Percentiles rank a stretch among this genome's conserved stretches.
Evolutionary conservation across 2,888 invertebrate species (phyloP).

Genomic region (Xestia rhomboidea): DNA sequence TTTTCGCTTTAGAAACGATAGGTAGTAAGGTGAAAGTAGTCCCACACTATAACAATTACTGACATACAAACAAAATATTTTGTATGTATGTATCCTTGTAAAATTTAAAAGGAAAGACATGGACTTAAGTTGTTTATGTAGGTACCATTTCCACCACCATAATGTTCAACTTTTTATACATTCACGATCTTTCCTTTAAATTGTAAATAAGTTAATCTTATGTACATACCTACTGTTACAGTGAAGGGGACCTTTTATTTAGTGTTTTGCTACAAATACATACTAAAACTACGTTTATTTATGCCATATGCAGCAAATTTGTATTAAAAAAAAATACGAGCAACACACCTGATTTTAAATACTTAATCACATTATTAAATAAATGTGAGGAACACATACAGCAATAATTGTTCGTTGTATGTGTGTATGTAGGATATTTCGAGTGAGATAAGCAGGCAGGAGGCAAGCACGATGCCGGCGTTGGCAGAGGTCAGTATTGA

Average conservation of each 20-base stretch:
- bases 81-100: neutral
- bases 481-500: slow-evolving; percentile 93
- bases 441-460: slow-evolving; percentile 85
- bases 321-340: neutral
- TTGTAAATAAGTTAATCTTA: slow-evolving; percentile 4
- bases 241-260: neutral
- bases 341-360: slow-evolving; percentile 25
- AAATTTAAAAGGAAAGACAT: slow-evolving; percentile 12
- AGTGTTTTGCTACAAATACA: neutral
- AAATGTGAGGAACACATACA: slow-evolving; percentile 39
- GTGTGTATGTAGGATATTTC: slow-evolving; percentile 81
- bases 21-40: neutral
- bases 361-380: slow-evolving; percentile 32
- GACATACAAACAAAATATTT: neutral
- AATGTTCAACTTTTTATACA: slow-evolving; percentile 10
- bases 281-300: neutral
- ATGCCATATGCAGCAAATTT: neutral
- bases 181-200: slow-evolving; percentile 14
- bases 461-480: slow-evolving; percentile 85
- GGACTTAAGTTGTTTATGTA: neutral
- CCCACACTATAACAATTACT: neutral
- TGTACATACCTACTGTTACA: neutral
- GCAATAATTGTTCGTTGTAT: slow-evolving; percentile 55
- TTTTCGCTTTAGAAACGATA: neutral
- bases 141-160: neutral